Percentiles rank a stretch among this genome's conserved stretches.
Evolutionary conservation across 2,797 vertebrate genomes (phyloP).

Genomic region (Catostomus latipinnis): DNA sequence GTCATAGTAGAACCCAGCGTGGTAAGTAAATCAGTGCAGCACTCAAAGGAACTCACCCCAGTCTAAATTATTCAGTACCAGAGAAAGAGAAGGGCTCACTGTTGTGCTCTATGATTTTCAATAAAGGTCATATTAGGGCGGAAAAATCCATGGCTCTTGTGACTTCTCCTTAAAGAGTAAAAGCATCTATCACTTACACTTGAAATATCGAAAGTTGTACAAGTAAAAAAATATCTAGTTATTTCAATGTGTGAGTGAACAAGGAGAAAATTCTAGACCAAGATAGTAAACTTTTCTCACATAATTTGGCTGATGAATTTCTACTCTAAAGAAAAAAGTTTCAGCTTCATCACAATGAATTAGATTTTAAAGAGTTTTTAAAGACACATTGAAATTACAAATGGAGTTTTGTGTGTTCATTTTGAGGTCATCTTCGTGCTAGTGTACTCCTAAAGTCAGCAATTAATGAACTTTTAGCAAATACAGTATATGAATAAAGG

Average conservation of each 20-base stretch:
- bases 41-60: conserved; percentile 61
- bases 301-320: neutral
- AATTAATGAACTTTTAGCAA: no score
- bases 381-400: no score
- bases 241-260: neutral
- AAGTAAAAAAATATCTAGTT: neutral
- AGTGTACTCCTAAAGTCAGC: no score
- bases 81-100: conserved; percentile 69
- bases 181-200: conserved; percentile 45
- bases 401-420: no score
- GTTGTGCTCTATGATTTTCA: conserved; percentile 68
- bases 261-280: neutral
- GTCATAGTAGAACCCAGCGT: conserved; percentile 54
- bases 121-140: conserved; percentile 73
- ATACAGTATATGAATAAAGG: no score
- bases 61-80: conserved; percentile 78
- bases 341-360: neutral
- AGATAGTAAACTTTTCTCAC: neutral
- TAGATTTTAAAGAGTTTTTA: no score
- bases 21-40: conserved; percentile 56
- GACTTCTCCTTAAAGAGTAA: conserved; percentile 4
- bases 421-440: no score
- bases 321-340: neutral
- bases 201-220: neutral
- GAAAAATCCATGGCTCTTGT: conserved; percentile 66